A percentile compares a stretch with the other conserved stretches of the same genome.
These are phyloP conservation scores for Ascidia mentula DNA, from an alignment of 23 tunicate species.

Conservation along the genomic window DNA sequence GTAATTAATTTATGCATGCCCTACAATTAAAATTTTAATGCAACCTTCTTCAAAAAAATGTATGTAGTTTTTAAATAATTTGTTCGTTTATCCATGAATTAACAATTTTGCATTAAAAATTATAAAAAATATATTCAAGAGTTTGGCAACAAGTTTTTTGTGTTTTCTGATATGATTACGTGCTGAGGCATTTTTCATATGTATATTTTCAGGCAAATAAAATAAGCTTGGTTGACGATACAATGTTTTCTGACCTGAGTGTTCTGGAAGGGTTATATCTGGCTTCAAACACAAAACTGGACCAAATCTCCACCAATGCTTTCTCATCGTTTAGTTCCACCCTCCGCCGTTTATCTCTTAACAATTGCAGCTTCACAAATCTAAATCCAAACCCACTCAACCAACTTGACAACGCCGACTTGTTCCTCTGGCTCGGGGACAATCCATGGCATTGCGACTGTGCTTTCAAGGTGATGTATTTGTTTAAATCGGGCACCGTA, in stretches of 20 bases:
- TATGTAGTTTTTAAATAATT: no score
- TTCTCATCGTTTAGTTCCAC: slow-evolving; percentile 19
- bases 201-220: slow-evolving; percentile 22
- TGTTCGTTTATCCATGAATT: no score
- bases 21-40: no score
- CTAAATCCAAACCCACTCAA: slow-evolving; percentile 29
- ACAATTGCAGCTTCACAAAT: slow-evolving; percentile 26
- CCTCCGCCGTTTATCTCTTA: slow-evolving; percentile 34
- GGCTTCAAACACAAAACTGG: slow-evolving; percentile 27
- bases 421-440: slow-evolving; percentile 45
- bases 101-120: no score
- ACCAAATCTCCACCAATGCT: slow-evolving; percentile 22
- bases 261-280: slow-evolving; percentile 28
- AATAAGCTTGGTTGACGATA: neutral
- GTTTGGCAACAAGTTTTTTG: no score
- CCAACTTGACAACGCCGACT: slow-evolving; percentile 10
- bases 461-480: slow-evolving; percentile 48
- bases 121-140: no score
- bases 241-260: slow-evolving; percentile 17
- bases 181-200: no score
- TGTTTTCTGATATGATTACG: no score
- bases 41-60: no score
- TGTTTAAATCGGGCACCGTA: no score
- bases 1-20: slow-evolving; percentile 20
- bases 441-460: slow-evolving; percentile 89